These are phyloP conservation scores for Sinosuthora webbiana DNA, from an alignment of 2,113 vertebrate species.

Conservation along the genomic window DNA sequence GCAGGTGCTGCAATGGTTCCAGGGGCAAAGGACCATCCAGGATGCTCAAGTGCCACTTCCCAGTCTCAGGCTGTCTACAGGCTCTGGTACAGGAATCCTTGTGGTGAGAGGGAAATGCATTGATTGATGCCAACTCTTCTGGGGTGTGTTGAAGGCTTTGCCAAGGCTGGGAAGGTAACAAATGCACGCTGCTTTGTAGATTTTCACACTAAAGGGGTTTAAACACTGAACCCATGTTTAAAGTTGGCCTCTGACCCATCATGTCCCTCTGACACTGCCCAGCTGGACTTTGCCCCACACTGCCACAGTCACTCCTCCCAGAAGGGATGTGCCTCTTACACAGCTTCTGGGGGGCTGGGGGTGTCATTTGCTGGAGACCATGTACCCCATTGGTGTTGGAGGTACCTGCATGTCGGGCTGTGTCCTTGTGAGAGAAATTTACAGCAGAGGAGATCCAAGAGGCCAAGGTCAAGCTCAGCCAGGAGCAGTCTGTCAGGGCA, in stretches of 20 bases:
- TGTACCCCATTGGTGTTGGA: fast-evolving
- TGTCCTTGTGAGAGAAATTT: not conserved
- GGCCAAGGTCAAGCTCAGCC: not conserved
- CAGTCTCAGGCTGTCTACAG: not conserved
- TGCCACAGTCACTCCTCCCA: not conserved
- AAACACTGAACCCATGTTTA: fast-evolving
- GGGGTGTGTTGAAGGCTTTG: not conserved
- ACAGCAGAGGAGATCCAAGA: not conserved
- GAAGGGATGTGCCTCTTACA: not conserved
- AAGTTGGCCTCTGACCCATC: not conserved
- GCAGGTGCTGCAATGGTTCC: fast-evolving
- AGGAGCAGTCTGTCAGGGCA: fast-evolving
- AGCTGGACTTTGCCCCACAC: fast-evolving
- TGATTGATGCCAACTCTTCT: fast-evolving
- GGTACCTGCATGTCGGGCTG: fast-evolving
- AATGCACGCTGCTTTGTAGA: fast-evolving
- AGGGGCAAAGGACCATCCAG: fast-evolving
- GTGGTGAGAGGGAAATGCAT: fast-evolving
- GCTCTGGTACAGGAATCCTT: not conserved
- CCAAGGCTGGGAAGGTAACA: not conserved
- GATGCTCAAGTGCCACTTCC: not conserved
- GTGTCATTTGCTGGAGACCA: fast-evolving
- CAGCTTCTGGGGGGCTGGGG: not conserved
- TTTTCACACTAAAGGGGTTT: not conserved
- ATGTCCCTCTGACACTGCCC: not conserved